Evolutionary conservation across 1,140 invertebrate genomes (phyloP), one percentile per base, ranked within the genome.

Genomic region (Trichoplusia ni): DNA sequence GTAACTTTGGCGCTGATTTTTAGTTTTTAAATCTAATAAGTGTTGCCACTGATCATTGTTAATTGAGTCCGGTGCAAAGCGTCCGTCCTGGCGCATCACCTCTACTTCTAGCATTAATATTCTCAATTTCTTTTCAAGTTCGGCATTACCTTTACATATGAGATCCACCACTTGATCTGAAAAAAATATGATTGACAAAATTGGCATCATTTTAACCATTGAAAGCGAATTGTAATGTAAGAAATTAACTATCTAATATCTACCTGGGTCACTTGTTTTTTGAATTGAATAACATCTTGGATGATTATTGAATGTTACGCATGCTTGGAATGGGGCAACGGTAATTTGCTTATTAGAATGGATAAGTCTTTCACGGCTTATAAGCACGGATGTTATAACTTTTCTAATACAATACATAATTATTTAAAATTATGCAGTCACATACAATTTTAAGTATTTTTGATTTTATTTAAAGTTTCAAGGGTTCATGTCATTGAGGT

Each of bases 41-140:
- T 94, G 91, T 60, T 91, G 73, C 94, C 93, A 94, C 31, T 94
- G 77, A 16, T 88, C 71, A 6, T 79, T 75, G 71, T 79, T 90
- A 4, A 95, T 67, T 13, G 18, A 11, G 7, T 82, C 69, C 3
- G 94, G 94, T 33, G 94, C 91, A 49, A 67, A 62, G 47, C 88
- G 67, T 2, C 92, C 92, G 78, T 92, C 91, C 77, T 93, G 92
- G 23, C 92, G 75, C 86, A 93, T 84, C 1, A 93, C 91, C 80
- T 93, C 92, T 19, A 91, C 81, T 84, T 93, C 92, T 29, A 93
- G 71, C 84, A 92, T 90, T 54, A 93, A 73, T 23, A 93, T 82
- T 65, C 84, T 79, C 18, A 91, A 67, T 65, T 83, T 90, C 58
- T 90, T 91, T 67, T 91, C 89, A 8, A 84, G 62, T 25, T 84